Percentiles rank a stretch among this genome's conserved stretches.
These are phyloP conservation scores for Eolophus roseicapilla DNA, from an alignment of 2,113 vertebrate genomes.

Conservation along the genomic window DNA sequence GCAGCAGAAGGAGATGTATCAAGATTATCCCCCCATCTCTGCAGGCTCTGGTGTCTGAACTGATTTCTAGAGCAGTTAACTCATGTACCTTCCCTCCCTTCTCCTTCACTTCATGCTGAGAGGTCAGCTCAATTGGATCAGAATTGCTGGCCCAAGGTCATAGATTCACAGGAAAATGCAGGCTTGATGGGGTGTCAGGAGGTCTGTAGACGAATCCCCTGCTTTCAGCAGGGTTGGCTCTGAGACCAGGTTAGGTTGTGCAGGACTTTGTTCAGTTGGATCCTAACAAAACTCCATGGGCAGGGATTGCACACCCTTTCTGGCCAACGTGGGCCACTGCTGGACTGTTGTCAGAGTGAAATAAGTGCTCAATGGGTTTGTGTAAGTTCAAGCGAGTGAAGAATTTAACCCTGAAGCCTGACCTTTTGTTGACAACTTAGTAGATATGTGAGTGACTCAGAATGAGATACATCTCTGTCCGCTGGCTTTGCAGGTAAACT, in stretches of 20 bases:
- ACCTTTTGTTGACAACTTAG: not conserved
- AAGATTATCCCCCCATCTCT: not conserved
- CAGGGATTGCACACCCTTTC: not conserved
- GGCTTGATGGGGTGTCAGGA: not conserved
- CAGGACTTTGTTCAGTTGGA: not conserved
- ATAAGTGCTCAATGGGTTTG: not conserved
- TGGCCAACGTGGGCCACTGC: not conserved
- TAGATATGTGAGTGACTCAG: not conserved
- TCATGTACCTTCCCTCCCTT: not conserved
- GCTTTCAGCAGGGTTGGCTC: not conserved
- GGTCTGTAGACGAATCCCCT: not conserved
- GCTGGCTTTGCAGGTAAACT: not conserved
- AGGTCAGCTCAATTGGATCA: not conserved
- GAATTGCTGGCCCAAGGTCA: not conserved
- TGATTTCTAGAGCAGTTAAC: not conserved
- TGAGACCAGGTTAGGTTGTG: not conserved
- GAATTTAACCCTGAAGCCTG: not conserved
- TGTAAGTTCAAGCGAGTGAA: not conserved
- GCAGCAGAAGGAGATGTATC: not conserved
- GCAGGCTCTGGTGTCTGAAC: not conserved
- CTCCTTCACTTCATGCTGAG: not conserved
- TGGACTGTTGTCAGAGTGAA: not conserved
- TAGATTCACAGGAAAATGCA: not conserved
- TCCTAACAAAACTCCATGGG: not conserved
- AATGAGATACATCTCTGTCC: not conserved